These are phyloP conservation scores for Dolichallabes microphthalmus DNA, from an alignment of 2,113 vertebrate species.

Conservation along the genomic window DNA sequence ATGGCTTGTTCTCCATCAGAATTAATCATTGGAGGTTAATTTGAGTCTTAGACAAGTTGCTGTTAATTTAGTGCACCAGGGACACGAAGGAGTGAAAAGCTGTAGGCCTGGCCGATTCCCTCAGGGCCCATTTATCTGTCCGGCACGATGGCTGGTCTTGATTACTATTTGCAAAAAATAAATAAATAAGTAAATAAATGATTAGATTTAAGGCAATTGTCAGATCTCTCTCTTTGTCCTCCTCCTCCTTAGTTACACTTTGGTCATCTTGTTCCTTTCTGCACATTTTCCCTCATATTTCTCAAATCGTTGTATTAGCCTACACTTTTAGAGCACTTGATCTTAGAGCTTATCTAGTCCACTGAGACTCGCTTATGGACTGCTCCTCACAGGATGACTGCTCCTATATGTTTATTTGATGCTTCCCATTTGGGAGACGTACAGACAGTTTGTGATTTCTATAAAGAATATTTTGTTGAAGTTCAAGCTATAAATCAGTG, in stretches of 20 bases:
- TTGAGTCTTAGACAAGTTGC: slow-evolving; percentile 94
- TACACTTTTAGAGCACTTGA: slow-evolving; percentile 3
- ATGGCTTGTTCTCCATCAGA: slow-evolving; percentile 82
- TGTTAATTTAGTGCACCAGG: slow-evolving; percentile 91
- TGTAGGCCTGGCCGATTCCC: slow-evolving; percentile 79
- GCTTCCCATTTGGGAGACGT: slow-evolving; percentile 40
- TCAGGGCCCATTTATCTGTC: slow-evolving; percentile 92
- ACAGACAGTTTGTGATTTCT: slow-evolving; percentile 43
- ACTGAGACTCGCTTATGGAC: slow-evolving; percentile 6
- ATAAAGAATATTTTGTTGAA: slow-evolving; percentile 48
- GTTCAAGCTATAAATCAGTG: slow-evolving; percentile 42
- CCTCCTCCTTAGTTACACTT: slow-evolving; percentile 48
- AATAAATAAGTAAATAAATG: slow-evolving; percentile 68
- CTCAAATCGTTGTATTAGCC: neutral
- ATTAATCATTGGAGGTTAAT: slow-evolving; percentile 95
- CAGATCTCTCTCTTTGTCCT: slow-evolving; percentile 83
- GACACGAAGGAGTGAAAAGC: slow-evolving; percentile 81
- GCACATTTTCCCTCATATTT: neutral
- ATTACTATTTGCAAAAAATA: slow-evolving; percentile 94
- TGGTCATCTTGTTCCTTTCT: neutral
- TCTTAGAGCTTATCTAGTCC: slow-evolving; percentile 38
- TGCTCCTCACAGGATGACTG: neutral
- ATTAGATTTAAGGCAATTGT: slow-evolving; percentile 88
- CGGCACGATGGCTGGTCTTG: slow-evolving; percentile 85
- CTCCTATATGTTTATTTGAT: slow-evolving; percentile 49